Base-by-base conservation (phyloP, 2,113 vertebrate species). In the Bostrychus sinensis region DNA sequence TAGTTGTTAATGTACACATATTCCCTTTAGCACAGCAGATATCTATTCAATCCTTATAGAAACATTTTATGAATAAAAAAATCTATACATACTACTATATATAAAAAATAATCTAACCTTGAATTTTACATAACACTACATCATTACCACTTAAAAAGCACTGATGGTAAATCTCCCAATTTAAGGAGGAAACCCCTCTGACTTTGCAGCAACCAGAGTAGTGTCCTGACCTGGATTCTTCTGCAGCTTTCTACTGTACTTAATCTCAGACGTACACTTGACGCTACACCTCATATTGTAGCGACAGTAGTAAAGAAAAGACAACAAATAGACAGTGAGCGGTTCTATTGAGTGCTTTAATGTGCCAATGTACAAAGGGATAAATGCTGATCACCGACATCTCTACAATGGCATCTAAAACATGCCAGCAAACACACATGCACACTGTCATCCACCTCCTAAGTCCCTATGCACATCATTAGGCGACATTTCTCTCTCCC, bases 321-420 rank as follows among this genome's bases (percentile, higher is more conserved):
- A 67, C 11, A 66, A 53, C 63, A 64, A 16, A 63, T 17, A 2
- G 4, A 39, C 57, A 56, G 16, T 22, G 36, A 75, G 36, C 32
- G 2, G 0, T 62, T 80, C 8, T 72, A 62, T 64, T 78, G 4
- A 55, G 77, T 78, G 68, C 73, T 89, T 89, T 90, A 88, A 83
- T 90, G 85, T 83, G 81, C 59, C 58, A 66, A 72, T 23, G 54
- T 84, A 88, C 79, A 89, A 85, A 87, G 67, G 85, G 68, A 85
- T 80, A 82, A 87, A 88, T 80, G 80, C 80, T 78, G 38, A 78
- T 77, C 61, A 72, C 62, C 71, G 80, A 88, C 67, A 75, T 80
- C 75, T 81, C 85, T 87, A 86, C 77, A 58, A 39, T 37, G 80
- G 82, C 83, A 85, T 86, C 70, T 62, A 80, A 82, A 87, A 79